phyloP scores from a whole-genome alignment of 2,797 vertebrate species.

The Notamacropus eugenii region DNA sequence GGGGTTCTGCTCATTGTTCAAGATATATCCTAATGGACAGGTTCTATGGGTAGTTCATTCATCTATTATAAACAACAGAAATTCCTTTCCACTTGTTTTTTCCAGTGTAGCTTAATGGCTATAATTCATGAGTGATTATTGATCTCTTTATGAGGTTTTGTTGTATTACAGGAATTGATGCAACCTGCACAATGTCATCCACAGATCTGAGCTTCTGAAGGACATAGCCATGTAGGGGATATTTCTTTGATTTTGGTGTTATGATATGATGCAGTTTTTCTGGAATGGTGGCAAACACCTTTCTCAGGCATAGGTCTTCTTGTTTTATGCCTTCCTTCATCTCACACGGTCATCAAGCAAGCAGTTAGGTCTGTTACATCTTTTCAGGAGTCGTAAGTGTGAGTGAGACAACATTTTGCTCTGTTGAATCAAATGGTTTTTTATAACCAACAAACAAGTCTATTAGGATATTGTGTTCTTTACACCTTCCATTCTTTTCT shows the following conservation, averaged over 20 bases:
- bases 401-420: background rate
- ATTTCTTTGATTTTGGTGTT: background rate
- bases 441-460: background rate
- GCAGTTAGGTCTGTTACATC: background rate
- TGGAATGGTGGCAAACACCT: background rate
- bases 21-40: background rate
- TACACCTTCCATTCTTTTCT: background rate
- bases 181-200: background rate
- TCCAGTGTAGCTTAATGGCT: background rate
- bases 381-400: background rate
- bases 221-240: background rate
- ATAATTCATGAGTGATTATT: background rate
- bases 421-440: background rate
- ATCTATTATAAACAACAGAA: background rate
- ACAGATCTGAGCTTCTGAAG: background rate
- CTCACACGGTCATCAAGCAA: background rate
- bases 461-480: background rate
- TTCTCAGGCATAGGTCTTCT: background rate
- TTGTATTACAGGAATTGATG: background rate
- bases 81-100: background rate
- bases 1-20: background rate
- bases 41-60: background rate
- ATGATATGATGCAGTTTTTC: background rate
- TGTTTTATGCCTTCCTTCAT: background rate
- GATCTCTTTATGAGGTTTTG: background rate